These are phyloP conservation scores for Cephus rjabovi DNA, from an alignment of 2,888 invertebrate species.

Conservation along the genomic window DNA sequence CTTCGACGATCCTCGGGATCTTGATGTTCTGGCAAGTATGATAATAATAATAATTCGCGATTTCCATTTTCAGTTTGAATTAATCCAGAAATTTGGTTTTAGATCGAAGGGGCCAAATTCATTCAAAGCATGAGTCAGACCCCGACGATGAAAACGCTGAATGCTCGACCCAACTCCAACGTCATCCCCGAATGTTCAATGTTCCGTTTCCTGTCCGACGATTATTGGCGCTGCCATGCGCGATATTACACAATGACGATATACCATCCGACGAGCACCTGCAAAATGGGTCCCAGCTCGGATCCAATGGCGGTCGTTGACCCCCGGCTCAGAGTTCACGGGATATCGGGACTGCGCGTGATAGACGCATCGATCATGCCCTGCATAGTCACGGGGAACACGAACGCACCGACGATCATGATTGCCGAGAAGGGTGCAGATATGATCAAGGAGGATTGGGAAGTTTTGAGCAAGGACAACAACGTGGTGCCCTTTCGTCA, in stretches of 20 bases:
- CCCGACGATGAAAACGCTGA: conserved; percentile 72
- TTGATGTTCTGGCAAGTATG: conserved; percentile 75
- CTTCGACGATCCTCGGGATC: conserved; percentile 78
- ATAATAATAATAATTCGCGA: too few species aligned
- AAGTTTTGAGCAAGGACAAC: neutral
- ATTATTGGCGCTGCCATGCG: conserved; percentile 82
- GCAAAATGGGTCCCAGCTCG: conserved; percentile 80
- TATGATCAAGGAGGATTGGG: conserved; percentile 82
- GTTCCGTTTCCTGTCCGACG: conserved; percentile 75
- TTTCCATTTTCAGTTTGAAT: too few species aligned
- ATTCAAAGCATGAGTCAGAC: conserved; percentile 74
- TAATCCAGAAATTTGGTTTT: conserved; percentile 24
- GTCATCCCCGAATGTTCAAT: conserved; percentile 76
- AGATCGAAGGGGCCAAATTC: conserved; percentile 82
- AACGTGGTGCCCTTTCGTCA: too few species aligned
- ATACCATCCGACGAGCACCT: conserved; percentile 85
- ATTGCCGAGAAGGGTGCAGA: conserved; percentile 86
- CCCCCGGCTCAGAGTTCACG: conserved; percentile 75
- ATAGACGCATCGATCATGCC: conserved; percentile 90
- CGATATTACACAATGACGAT: conserved; percentile 82
- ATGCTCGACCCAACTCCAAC: conserved; percentile 74
- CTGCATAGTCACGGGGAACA: conserved; percentile 81
- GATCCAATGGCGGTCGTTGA: conserved; percentile 78
- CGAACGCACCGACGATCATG: conserved; percentile 86
- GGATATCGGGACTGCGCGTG: conserved; percentile 77